These are phyloP conservation scores for Drosophila simulans DNA, from an alignment of 1,140 invertebrate genomes.

Conservation along the genomic window DNA sequence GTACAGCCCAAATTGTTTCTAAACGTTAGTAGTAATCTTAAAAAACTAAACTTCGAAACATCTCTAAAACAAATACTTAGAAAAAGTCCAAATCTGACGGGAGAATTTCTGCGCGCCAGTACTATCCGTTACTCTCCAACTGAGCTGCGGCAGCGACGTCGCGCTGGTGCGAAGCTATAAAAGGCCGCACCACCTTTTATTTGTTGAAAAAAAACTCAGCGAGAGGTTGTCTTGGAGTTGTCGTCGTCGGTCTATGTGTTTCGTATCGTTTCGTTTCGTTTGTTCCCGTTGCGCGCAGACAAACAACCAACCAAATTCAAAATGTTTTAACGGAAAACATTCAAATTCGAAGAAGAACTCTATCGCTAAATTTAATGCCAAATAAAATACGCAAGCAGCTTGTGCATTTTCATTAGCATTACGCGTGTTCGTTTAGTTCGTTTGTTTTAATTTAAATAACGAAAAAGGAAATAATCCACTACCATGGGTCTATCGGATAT, in stretches of 20 bases:
- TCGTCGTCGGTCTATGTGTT: conserved; percentile 33
- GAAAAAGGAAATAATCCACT: conserved; percentile 10
- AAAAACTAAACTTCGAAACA: no score
- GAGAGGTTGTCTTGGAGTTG: conserved; percentile 18
- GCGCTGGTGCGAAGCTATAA: conserved; percentile 21
- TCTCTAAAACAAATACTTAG: no score
- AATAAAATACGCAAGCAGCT: conserved; percentile 31
- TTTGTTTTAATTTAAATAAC: conserved; percentile 6
- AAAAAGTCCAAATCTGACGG: not conserved
- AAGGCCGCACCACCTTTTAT: conserved; percentile 8
- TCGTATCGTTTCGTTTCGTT: conserved; percentile 36
- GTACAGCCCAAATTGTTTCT: no score
- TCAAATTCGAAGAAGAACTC: conserved; percentile 23
- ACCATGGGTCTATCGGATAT: conserved; percentile 81
- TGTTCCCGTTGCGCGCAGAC: conserved; percentile 43
- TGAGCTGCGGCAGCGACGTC: conserved; percentile 6
- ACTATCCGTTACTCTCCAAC: not conserved
- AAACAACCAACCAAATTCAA: conserved; percentile 49
- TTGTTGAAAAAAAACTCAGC: conserved; percentile 12
- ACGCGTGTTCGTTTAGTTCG: conserved; percentile 29
- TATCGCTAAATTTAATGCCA: conserved; percentile 36
- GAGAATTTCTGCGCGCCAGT: not conserved
- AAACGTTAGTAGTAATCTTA: no score
- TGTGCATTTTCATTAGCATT: conserved; percentile 23
- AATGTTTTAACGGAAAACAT: conserved; percentile 43